Evolutionary conservation across 2,888 invertebrate genomes (phyloP).

Genomic region (Rhamphomyia laevipes): DNA sequence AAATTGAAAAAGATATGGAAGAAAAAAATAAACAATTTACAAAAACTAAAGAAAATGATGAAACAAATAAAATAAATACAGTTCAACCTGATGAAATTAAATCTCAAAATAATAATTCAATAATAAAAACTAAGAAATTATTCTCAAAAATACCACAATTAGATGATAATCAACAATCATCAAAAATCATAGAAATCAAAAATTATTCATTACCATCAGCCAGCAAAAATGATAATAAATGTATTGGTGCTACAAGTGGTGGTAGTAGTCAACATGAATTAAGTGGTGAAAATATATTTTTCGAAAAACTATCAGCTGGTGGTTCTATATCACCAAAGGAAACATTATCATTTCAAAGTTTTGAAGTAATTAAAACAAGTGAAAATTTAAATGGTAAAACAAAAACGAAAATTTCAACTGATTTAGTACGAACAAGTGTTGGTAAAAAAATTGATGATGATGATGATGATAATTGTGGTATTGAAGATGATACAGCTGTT

Average conservation of each 20-base stretch:
- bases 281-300: neutral
- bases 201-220: neutral
- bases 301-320: neutral
- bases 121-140: no score
- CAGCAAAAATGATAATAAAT: no score
- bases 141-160: no score
- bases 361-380: neutral
- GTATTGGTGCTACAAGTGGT: no score
- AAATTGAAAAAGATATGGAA: neutral
- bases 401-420: conserved; percentile 1
- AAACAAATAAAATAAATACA: neutral
- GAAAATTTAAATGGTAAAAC: neutral
- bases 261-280: neutral
- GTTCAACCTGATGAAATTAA: neutral
- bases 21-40: neutral
- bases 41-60: neutral
- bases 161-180: no score
- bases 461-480: neutral
- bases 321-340: conserved; percentile 3
- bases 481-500: neutral
- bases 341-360: neutral
- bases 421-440: neutral
- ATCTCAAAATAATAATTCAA: no score
- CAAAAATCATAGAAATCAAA: neutral
- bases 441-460: conserved; percentile 16